Percentiles rank a stretch among this genome's conserved stretches.
These are phyloP conservation scores for Solea solea DNA, from an alignment of 2,113 vertebrate species.

Conservation along the genomic window DNA sequence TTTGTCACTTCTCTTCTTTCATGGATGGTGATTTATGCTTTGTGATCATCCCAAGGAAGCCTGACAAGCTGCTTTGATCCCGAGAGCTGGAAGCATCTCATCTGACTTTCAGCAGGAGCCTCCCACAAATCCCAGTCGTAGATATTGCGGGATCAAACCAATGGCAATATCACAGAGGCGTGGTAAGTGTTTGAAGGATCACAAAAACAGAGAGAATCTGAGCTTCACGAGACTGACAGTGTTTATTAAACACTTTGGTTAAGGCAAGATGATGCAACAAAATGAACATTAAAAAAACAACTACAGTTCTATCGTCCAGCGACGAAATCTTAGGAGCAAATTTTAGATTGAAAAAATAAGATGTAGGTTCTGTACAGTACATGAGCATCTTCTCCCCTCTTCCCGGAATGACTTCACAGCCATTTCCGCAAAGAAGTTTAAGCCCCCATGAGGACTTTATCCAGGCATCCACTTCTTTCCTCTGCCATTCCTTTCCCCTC, in stretches of 20 bases:
- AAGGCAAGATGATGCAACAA: not conserved
- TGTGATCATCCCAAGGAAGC: constrained; percentile 29
- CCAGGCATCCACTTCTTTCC: constrained; percentile 5
- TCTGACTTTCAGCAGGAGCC: constrained; percentile 26
- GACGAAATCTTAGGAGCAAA: not conserved
- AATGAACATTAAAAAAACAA: not conserved
- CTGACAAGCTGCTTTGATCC: constrained; percentile 32
- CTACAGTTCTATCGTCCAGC: not conserved
- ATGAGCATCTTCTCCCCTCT: too few species aligned
- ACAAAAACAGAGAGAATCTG: not conserved
- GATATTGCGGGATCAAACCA: constrained; percentile 1
- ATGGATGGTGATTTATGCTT: constrained; percentile 13
- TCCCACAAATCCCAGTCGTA: not conserved
- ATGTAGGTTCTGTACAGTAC: not conserved
- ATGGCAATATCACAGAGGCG: not conserved
- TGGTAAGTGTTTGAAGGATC: not conserved
- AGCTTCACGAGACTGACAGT: constrained; percentile 1
- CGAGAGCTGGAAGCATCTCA: not conserved
- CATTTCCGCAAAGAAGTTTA: constrained; percentile 12
- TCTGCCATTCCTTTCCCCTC: constrained; percentile 31
- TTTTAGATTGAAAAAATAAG: not conserved
- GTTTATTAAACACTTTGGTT: not conserved
- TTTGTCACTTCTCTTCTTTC: constrained; percentile 4
- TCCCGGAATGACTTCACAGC: constrained; percentile 11
- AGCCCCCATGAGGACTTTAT: constrained; percentile 20